phyloP scores from a whole-genome alignment of 2,888 invertebrate genomes.

The Mactromeris polynyma region DNA sequence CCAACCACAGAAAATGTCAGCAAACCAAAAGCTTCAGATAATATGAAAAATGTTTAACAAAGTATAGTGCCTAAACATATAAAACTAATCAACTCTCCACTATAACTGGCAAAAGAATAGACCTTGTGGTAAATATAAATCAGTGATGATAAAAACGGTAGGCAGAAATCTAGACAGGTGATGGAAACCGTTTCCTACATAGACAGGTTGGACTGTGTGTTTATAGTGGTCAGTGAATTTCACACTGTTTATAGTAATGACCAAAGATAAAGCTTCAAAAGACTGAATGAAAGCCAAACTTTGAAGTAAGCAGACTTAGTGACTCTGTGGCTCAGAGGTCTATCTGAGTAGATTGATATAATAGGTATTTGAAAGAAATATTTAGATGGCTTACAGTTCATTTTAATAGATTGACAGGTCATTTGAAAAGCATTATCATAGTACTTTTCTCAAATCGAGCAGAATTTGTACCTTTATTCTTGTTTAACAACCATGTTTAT shows the following conservation, averaged over 20 bases:
- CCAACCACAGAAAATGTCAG: too few species aligned
- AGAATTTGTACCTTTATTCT: neutral
- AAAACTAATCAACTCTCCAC: too few species aligned
- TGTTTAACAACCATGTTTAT: slow-evolving; percentile 18
- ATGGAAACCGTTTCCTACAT: neutral
- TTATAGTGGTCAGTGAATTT: neutral
- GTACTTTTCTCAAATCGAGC: neutral
- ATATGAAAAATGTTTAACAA: too few species aligned
- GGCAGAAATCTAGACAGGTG: neutral
- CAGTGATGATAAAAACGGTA: too few species aligned
- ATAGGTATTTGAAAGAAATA: neutral
- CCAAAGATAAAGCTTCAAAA: slow-evolving; percentile 15
- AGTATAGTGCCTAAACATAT: too few species aligned
- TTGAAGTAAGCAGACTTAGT: slow-evolving; percentile 13
- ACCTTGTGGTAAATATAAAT: too few species aligned
- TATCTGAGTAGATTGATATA: slow-evolving; percentile 7
- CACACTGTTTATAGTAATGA: neutral
- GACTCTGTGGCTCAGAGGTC: neutral
- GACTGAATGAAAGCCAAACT: slow-evolving; percentile 4
- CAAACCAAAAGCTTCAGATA: too few species aligned
- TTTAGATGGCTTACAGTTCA: neutral
- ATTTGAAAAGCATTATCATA: slow-evolving; percentile 18
- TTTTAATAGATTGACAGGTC: neutral
- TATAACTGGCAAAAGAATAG: too few species aligned
- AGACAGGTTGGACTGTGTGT: neutral